Evolutionary conservation across 1,140 invertebrate genomes (phyloP), one percentile per base, ranked within the genome.

Genomic region (Lordiphosa collinella): DNA sequence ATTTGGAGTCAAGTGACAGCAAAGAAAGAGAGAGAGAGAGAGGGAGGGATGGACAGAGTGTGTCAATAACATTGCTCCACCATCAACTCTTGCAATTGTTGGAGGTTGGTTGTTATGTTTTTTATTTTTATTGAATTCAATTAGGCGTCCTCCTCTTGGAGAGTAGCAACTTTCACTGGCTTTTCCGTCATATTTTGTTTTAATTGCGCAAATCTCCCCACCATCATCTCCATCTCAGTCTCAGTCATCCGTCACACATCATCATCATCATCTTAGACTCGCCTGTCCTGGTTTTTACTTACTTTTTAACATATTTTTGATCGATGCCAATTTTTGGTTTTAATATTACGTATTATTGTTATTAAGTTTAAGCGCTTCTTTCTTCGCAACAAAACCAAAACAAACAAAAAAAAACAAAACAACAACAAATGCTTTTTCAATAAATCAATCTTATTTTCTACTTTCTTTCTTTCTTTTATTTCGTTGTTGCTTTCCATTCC

Each of bases 121-220:
- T 29, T 40, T 60, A 18, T 10, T 35, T 69, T 51, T 50, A 76
- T 82, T 82, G 57, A 70, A 48, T 64, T 71, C 61, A 80, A 84
- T 80, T 82, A 52, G 47, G 37, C 32, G 37, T 13, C 41, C 11
- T 43, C 40, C 10, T 43, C 16, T n/a, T 25, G 10, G 16, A 10
- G 10, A 4, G 29, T 16, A 13, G 59, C 65, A 78, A 79, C 73
- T 78, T 78, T 78, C 73, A 79, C 73, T 79, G 63, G 70, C 56
- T 37, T 43, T 37, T 31, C 29, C 12, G 29, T 16, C 31, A 12
- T 13, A 14, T 36, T 31, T 47, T 41, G 44, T 65, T 65, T 54
- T 67, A 67, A 67, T 67, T 67, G 63, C 63, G 38, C 25, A 46
- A 36, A 44, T 25, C 25, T 16, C 10, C 34, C 16, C 22, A 7